Evolutionary conservation across 2,113 vertebrate species (phyloP), one percentile per base, ranked within the genome.

Genomic region (Marmota flaviventris): DNA sequence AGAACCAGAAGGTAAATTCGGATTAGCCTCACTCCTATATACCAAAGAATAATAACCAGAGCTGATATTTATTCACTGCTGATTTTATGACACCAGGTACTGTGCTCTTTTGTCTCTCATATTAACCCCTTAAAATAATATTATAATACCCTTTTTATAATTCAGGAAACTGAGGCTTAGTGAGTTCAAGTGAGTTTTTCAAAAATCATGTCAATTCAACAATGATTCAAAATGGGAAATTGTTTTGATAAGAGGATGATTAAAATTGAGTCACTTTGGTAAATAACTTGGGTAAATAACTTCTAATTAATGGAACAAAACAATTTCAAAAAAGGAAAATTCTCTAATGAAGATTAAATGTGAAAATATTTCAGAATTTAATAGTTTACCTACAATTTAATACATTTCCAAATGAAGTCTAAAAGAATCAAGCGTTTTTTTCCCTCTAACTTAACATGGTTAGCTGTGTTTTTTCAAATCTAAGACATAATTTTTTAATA

Each of bases 311-410:
- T 83, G 7, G 22, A 72, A 78, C 11, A 86, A 94, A 83, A 85
- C 12, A 58, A 58, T 37, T 18, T 32, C 16, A 37, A 45, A 84
- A 87, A 67, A 20, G 12, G 18, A 29, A 87, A 63, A 29, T 4
- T 88, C 34, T 86, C 24, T 56, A 93, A 77, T 70, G 53, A 27
- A 89, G 48, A 79, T 78, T 75, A 78, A 84, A 25, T 67, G 42
- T 79, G 67, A 92, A 90, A 94, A 53, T 89, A 82, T 48, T 93
- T 77, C 42, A 92, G 34, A 20, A 29, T 86, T 18, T 83, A 95
- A 92, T 45, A 78, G 37, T 16, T 18, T 82, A 75, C n/a, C 24
- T 89, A 48, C 27, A 92, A 39, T 65, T 79, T 56, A 86, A 65
- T 34, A 39, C 56, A 27, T 86, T 91, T 97, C 82, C 53, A 95